Percentiles rank a stretch among this genome's conserved stretches.
Conservation (phyloP, 2,113 vertebrate genomes). For the Tricholaema leucomelas region DNA sequence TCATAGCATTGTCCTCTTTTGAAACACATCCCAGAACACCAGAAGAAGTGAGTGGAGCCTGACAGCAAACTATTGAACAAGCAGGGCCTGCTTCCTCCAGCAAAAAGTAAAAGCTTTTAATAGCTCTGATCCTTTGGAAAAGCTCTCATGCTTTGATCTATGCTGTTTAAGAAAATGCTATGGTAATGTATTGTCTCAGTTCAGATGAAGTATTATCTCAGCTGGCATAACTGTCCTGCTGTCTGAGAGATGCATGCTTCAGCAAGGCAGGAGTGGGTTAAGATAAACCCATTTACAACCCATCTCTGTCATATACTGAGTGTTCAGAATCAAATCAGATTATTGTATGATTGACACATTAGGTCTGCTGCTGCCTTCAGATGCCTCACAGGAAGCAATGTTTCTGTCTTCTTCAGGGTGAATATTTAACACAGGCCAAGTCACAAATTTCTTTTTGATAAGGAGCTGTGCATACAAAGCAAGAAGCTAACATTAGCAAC, state of each 20-base stretch:
- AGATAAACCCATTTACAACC: neutral
- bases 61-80: constrained; percentile 31
- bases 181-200: neutral
- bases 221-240: accelerated
- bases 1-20: constrained; percentile 36
- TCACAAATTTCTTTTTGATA: neutral
- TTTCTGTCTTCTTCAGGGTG: neutral
- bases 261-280: neutral
- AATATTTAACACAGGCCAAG: neutral
- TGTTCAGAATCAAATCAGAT: neutral
- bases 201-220: neutral
- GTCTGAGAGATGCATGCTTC: neutral
- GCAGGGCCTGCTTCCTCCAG: constrained; percentile 8
- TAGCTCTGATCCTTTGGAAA: constrained; percentile 13
- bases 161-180: neutral
- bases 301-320: neutral
- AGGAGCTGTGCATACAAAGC: neutral
- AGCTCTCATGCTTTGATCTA: neutral
- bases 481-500: neutral
- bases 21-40: constrained; percentile 31
- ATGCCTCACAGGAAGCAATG: neutral
- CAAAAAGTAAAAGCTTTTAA: constrained; percentile 31
- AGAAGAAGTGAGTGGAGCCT: neutral
- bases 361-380: neutral
- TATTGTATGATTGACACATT: neutral